Percentiles rank a stretch among this genome's conserved stretches.
phyloP scores from a whole-genome alignment of 2,888 invertebrate genomes.

The Pristionchus arcanus region DNA sequence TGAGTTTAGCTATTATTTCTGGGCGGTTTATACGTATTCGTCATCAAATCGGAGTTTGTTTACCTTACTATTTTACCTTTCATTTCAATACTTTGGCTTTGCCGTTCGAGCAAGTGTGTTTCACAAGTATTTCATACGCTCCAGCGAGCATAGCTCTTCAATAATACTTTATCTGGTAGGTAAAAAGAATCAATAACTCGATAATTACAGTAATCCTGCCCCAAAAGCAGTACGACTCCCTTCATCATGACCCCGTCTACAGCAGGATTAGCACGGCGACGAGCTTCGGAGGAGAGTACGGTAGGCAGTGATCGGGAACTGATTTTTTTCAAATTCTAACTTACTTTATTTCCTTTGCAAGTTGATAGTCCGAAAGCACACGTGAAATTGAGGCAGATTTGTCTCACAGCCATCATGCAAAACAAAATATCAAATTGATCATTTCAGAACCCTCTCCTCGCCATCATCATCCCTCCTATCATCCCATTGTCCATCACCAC shows the following conservation, averaged over 20 bases:
- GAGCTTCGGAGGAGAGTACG: not conserved
- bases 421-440: too few species aligned
- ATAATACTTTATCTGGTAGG: too few species aligned
- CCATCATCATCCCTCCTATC: not conserved
- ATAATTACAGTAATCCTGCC: constrained; percentile 14
- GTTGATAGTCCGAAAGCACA: too few species aligned
- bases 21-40: too few species aligned
- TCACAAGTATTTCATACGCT: not conserved
- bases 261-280: constrained; percentile 24
- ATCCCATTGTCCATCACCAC: too few species aligned
- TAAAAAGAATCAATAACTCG: not conserved
- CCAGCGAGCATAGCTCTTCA: not conserved
- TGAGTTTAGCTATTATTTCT: not conserved
- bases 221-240: not conserved
- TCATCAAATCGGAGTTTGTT: too few species aligned
- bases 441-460: not conserved
- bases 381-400: too few species aligned
- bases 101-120: not conserved
- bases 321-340: not conserved
- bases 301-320: not conserved
- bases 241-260: constrained; percentile 16
- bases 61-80: too few species aligned
- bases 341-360: too few species aligned
- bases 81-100: too few species aligned
- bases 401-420: too few species aligned